Evolutionary conservation across 1,140 invertebrate species (phyloP), one percentile per base, ranked within the genome.

Genomic region (Zaprionus taronus): DNA sequence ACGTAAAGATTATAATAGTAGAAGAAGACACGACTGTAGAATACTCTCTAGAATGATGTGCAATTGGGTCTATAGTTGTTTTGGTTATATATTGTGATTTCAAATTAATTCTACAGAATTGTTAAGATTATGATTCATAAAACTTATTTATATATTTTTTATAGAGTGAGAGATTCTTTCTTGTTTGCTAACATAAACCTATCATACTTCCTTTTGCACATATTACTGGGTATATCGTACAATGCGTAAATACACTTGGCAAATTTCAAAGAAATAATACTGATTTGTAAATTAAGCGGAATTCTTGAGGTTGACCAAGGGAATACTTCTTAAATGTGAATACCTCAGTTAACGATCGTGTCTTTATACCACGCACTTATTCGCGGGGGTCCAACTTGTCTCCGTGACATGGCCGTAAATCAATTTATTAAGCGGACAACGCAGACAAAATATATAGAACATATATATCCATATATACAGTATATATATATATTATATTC

Each of bases 401-500:
- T 71, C 6, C 17, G 31, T 26, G n/a, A 60, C 20, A 34, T 60
- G 63, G 28, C 49, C 49, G 80, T 87, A 87, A 89, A 87, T 87
- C 80, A 78, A 80, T 70, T 44, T 53, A 72, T 56, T 72, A 78
- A 64, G 26, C 56, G 31, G 41, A 15, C 38, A 11, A 66, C 44
- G 61, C 47, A 47, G 41, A 17, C n/a, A 47, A 3, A 47, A 3
- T 11, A 9, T 17, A 38, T 64, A 64, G 9, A 34, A 15, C 17
- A 34, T 14, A 64, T 44, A 22, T 76, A 7, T 12, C 11, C 17
- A 34, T 14, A 64, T 44, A 22, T 76, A 7, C 15, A 56, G 15
- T 31, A 11, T 26, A 20, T 24, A 1, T 20, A 22, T 26, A 41
- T n/a, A 28, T 22, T 61, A 36, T 60, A 67, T 17, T 22, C 38